Base-by-base conservation (phyloP, 2,113 vertebrate genomes). In the Coptodon rendalli region DNA sequence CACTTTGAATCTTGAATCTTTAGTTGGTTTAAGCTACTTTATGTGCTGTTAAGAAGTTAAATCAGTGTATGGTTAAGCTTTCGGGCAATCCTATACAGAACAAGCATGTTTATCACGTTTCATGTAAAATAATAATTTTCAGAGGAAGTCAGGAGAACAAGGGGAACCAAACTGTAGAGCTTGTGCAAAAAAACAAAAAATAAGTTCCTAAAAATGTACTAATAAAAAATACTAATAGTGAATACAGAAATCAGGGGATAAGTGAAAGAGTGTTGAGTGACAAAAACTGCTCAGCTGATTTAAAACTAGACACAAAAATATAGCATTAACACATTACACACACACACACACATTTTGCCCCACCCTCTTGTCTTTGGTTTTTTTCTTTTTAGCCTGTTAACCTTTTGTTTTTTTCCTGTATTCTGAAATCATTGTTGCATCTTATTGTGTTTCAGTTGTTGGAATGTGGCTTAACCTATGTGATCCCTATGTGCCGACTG, bases 391-490 rank as follows among this genome's bases (percentile, higher is more conserved):
- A 80, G 81, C 80, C 17, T 63, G 76, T 66, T 56, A n/a, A 40
- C 9, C 81, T 85, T 90, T 87, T 92, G 71, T 87, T 88, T 91
- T 73, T 43, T 24, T 34, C 34, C 86, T 84, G 68, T 50, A 81
- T 63, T 88, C 45, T 50, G 56, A 93, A 92, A 87, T 82, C 63
- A 66, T 86, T 16, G 48, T 84, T 87, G 48, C 81, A 87, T 95
- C 85, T 91, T 86, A 88, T 91, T 92, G 89, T 94, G 93, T 93
- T 94, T 88, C 87, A 91, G 92, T 93, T 88, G 92, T 91, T 92
- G 93, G 91, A 95, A 89, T 94, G 86, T 93, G 91, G 91, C 90
- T 78, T 93, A 94, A 94, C 93, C 94, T 94, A 94, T 92, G 90
- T 94, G 93, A 95, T 93, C 93, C 84, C 91, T 87, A 56, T 81